Conservation (phyloP, 1,140 invertebrate genomes). For the Meloidogyne floridensis region DNA sequence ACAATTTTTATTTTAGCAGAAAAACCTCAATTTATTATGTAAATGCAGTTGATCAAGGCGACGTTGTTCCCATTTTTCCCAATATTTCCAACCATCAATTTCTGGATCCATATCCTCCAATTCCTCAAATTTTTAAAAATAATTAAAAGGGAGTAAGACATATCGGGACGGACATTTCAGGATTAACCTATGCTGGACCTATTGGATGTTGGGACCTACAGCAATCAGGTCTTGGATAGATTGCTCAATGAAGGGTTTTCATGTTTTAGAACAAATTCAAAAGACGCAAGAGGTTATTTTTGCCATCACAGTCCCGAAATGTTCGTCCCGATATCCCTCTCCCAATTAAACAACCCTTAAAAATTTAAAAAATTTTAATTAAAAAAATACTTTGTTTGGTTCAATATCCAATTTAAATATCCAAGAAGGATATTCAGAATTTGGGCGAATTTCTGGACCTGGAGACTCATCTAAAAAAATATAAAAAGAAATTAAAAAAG, state of each 20-base stretch:
- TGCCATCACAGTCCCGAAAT: too few relatives aligned
- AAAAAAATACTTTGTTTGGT: conserved; percentile 14
- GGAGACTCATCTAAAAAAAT: conserved; percentile 36
- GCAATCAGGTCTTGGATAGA: too few relatives aligned
- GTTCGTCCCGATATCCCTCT: too few relatives aligned
- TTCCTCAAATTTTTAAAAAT: conserved; percentile 4
- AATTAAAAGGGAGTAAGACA: neutral
- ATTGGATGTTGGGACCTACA: too few relatives aligned
- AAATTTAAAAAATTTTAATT: too few relatives aligned
- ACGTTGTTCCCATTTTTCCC: conserved; percentile 36
- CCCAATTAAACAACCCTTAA: too few relatives aligned
- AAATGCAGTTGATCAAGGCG: conserved; percentile 28
- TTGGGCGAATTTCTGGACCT: conserved; percentile 39
- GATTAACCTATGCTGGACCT: too few relatives aligned
- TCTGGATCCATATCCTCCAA: conserved; percentile 48
- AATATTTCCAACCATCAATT: conserved; percentile 43
- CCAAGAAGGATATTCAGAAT: conserved; percentile 45
- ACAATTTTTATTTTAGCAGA: neutral
- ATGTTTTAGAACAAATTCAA: too few relatives aligned
- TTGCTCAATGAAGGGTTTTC: too few relatives aligned
- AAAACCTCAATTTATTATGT: conserved; percentile 29
- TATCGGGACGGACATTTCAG: too few relatives aligned
- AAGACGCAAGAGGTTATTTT: too few relatives aligned
- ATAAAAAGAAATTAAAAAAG: neutral
- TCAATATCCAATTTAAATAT: conserved; percentile 41